Base-by-base conservation (phyloP, 1,140 invertebrate species). In the Coenobita brevimanus region DNA sequence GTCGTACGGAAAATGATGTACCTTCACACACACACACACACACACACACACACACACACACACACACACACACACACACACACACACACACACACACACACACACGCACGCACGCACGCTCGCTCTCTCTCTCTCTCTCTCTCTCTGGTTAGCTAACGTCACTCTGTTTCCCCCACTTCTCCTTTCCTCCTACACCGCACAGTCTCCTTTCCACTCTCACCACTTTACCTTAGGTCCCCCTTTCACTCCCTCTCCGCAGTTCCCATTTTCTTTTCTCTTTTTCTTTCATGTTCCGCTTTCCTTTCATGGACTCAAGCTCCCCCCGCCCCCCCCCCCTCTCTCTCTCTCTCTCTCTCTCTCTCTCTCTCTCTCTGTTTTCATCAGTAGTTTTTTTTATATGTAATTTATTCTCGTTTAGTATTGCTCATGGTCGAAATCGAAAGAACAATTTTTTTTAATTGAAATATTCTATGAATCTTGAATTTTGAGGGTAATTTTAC, bases 131-230 rank as follows among this genome's bases (percentile, higher is more conserved):
- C 64, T 67, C 21, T 8, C 64, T 24, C 64, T 67, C 64, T 33
- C 64, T 78, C 21, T 24, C 43, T 78, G 17, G 38, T 10, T 21
- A 30, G 36, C 21, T 21, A 36, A 8, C 43, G 30, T 24, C 30
- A 24, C 3, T n/a, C 21, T 43, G 3, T 21, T n/a, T 21, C 8
- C 41, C 36, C 36, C 73, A 3, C 15, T 38, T 1, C 43, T 78
- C 36, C n/a, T 38, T 78, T 38, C 43, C 38, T 46, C 36, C 43
- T 60, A 43, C 36, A 21, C 57, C 76, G 54, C 76, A 57, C 76
- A 57, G 43, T 80, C 76, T 80, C 76, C 57, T 50, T 80, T 50
- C 57, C 76, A 24, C 6, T 4, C 38, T 76, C 3, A 21, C 33
- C 15, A 3, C 15, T 2, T 36, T 33, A 2, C 33, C 33, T 27